Conservation (phyloP, 1,140 invertebrate species). For the Anagrus nilaparvatae region DNA sequence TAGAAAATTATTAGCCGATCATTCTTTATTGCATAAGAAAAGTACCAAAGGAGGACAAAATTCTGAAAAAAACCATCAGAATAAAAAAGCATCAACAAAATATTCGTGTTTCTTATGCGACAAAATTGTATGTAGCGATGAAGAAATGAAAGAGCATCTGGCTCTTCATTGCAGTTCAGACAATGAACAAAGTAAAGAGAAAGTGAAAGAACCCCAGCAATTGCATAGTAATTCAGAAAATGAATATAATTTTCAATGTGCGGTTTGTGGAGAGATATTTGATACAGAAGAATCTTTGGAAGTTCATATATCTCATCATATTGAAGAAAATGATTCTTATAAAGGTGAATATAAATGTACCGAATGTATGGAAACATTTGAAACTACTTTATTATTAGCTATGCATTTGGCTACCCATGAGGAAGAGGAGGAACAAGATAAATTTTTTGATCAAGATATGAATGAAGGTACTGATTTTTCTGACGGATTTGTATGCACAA, state of each 20-base stretch:
- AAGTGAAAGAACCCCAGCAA: constrained; percentile 30
- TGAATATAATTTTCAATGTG: constrained; percentile 34
- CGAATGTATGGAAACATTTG: constrained; percentile 28
- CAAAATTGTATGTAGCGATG: constrained; percentile 34
- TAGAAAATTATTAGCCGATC: constrained; percentile 6
- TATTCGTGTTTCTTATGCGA: constrained; percentile 38
- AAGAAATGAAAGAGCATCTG: constrained; percentile 36
- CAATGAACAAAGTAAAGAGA: constrained; percentile 30
- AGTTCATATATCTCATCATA: constrained; percentile 23
- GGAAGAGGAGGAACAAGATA: constrained; percentile 27
- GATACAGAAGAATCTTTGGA: constrained; percentile 38
- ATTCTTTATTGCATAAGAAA: constrained; percentile 7
- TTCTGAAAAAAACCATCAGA: not conserved
- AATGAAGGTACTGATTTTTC: not conserved
- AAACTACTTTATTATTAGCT: constrained; percentile 28
- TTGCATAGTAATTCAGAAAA: constrained; percentile 33
- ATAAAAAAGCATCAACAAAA: too few relatives aligned
- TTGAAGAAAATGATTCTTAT: constrained; percentile 11
- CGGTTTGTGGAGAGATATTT: constrained; percentile 32
- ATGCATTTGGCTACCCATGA: constrained; percentile 35
- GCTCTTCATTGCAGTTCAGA: constrained; percentile 37
- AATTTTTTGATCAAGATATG: too few relatives aligned
- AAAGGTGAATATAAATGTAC: constrained; percentile 21
- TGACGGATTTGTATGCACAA: constrained; percentile 20
- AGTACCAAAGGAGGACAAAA: not conserved